phyloP scores from a whole-genome alignment of 1,140 invertebrate genomes.

The Tetramorium alpestre region DNA sequence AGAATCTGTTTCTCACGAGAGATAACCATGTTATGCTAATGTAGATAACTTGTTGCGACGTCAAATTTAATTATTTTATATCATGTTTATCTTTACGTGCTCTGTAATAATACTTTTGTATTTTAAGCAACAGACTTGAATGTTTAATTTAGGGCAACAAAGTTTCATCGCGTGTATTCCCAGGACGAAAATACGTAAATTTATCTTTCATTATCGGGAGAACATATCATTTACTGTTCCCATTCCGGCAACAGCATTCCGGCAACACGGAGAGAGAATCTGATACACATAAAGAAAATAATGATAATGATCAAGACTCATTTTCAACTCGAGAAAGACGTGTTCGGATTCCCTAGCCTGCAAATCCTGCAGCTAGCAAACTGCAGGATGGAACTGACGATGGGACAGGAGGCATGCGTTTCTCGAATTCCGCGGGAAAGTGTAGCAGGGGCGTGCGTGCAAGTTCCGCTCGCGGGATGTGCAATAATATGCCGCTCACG shows the following conservation, averaged over 20 bases:
- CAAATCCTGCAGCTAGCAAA: background rate
- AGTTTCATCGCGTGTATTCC: background rate
- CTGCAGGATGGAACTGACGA: background rate
- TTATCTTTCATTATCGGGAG: background rate
- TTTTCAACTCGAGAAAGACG: background rate
- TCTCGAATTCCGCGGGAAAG: slow-evolving; percentile 16
- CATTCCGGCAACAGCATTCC: background rate
- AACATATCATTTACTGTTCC: background rate
- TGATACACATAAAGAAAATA: slow-evolving; percentile 1
- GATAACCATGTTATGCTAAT: background rate
- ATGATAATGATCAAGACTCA: background rate
- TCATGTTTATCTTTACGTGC: background rate
- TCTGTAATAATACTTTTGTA: background rate
- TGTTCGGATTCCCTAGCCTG: background rate
- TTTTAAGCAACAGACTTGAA: background rate
- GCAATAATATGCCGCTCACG: slow-evolving; percentile 32
- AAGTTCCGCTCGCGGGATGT: slow-evolving; percentile 24
- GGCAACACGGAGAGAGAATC: too few relatives aligned
- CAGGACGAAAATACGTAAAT: background rate
- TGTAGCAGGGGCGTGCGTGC: background rate
- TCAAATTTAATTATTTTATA: background rate
- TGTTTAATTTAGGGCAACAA: background rate
- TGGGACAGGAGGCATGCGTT: background rate
- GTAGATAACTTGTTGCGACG: background rate
- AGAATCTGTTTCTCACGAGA: background rate